Conservation (phyloP, 2,797 vertebrate species). For the Sphenodon punctatus region DNA sequence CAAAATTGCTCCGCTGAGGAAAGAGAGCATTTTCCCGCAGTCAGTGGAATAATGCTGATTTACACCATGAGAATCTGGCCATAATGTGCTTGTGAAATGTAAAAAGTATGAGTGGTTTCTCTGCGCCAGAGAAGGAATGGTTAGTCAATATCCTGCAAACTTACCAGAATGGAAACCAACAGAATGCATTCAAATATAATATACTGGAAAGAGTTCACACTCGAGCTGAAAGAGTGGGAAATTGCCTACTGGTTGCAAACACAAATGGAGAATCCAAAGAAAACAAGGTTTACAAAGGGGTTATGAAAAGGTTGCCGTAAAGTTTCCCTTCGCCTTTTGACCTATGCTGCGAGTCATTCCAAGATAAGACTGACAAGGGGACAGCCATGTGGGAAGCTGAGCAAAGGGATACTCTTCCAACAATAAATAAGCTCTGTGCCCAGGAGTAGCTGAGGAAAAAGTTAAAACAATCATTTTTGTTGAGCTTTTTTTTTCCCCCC, state of each 20-base stretch:
- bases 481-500: neutral
- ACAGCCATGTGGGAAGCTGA: constrained; percentile 37
- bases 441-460: constrained; percentile 16
- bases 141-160: no score
- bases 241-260: neutral
- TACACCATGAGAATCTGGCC: neutral
- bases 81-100: neutral
- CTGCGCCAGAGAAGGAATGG: constrained; percentile 1
- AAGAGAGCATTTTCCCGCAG: fast-evolving
- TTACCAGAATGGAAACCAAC: neutral
- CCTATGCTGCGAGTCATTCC: constrained; percentile 46
- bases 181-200: neutral
- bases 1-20: neutral
- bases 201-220: neutral
- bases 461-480: neutral
- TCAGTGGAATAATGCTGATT: neutral
- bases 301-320: constrained; percentile 26
- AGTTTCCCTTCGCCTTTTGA: constrained; percentile 37
- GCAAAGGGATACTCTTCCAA: constrained; percentile 1
- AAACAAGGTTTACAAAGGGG: neutral
- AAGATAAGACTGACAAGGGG: constrained; percentile 41
- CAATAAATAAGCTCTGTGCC: constrained; percentile 1
- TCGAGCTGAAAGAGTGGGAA: neutral
- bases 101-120: neutral
- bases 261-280: neutral